Conservation (phyloP, 2,113 vertebrate genomes). For the Nansenia antarctica region DNA sequence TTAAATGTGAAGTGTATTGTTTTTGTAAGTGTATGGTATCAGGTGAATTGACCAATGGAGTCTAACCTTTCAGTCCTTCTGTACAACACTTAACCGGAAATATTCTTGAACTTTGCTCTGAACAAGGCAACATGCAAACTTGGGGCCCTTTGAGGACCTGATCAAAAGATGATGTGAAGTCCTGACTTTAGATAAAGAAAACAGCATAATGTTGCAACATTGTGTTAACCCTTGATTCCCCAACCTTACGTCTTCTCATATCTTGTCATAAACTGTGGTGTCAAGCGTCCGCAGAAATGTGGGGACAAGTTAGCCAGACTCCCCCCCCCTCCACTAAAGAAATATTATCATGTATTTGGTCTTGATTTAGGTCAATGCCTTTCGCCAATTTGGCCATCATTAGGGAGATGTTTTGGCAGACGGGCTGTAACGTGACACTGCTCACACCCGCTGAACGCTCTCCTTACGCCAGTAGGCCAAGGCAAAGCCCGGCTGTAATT, state of each 20-base stretch:
- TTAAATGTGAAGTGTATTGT: no score
- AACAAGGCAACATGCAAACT: not conserved
- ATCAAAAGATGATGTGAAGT: not conserved
- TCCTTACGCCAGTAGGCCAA: conserved; percentile 77
- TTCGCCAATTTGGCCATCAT: conserved; percentile 87
- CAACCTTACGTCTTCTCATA: not conserved
- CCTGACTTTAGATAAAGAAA: not conserved
- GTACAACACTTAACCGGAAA: not conserved
- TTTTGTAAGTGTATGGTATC: not conserved
- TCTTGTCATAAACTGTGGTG: conserved; percentile 36
- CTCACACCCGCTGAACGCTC: conserved; percentile 86
- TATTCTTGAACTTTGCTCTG: not conserved
- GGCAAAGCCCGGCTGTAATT: conserved; percentile 86
- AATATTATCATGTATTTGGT: conserved; percentile 81
- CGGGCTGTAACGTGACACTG: conserved; percentile 85
- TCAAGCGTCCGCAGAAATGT: conserved; percentile 76
- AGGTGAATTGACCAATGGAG: not conserved
- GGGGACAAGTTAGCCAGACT: conserved; percentile 72
- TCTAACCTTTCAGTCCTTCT: not conserved
- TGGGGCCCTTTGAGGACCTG: not conserved
- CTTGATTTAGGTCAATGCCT: conserved; percentile 82
- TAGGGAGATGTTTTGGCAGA: conserved; percentile 89
- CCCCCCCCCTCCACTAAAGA: conserved; percentile 67
- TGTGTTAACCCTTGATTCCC: not conserved
- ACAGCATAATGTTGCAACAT: not conserved